phyloP scores from a whole-genome alignment of 2,888 invertebrate genomes.

The Caenorhabditis angaria region DNA sequence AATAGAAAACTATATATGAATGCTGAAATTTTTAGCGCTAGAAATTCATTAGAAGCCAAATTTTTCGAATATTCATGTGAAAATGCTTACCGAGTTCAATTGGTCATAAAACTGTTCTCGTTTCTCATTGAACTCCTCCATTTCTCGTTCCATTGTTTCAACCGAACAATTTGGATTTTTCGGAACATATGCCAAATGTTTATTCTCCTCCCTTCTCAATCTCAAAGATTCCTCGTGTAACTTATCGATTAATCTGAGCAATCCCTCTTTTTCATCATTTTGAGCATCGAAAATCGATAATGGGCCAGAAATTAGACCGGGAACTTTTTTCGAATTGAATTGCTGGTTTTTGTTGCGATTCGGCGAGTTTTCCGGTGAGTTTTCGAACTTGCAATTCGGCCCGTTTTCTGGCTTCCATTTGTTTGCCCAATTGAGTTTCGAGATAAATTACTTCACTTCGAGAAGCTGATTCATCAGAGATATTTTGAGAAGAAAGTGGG shows the following conservation, averaged over 20 bases:
- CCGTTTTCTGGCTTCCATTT: slow-evolving; percentile 36
- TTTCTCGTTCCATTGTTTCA: slow-evolving; percentile 25
- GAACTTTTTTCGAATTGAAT: slow-evolving; percentile 26
- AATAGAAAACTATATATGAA: no score
- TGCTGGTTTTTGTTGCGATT: slow-evolving; percentile 2
- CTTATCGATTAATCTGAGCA: slow-evolving; percentile 32
- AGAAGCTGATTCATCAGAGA: neutral
- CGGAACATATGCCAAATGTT: slow-evolving; percentile 32
- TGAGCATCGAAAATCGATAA: slow-evolving; percentile 31
- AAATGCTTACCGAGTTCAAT: slow-evolving; percentile 24
- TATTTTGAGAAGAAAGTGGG: slow-evolving; percentile 10
- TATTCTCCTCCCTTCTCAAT: slow-evolving; percentile 33
- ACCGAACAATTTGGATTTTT: slow-evolving; percentile 27
- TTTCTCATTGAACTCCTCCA: slow-evolving; percentile 31
- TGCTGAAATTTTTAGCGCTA: neutral
- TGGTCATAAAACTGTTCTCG: slow-evolving; percentile 30
- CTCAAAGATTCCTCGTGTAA: slow-evolving; percentile 36
- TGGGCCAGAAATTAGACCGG: slow-evolving; percentile 41
- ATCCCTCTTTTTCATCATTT: slow-evolving; percentile 24
- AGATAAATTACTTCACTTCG: slow-evolving; percentile 37
- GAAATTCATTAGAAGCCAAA: no score
- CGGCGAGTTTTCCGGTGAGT: slow-evolving; percentile 9
- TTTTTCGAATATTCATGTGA: neutral
- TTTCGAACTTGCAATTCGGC: slow-evolving; percentile 35
- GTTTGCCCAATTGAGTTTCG: slow-evolving; percentile 25